phyloP scores from a whole-genome alignment of 2,888 invertebrate genomes.

The Brachyptera risi region DNA sequence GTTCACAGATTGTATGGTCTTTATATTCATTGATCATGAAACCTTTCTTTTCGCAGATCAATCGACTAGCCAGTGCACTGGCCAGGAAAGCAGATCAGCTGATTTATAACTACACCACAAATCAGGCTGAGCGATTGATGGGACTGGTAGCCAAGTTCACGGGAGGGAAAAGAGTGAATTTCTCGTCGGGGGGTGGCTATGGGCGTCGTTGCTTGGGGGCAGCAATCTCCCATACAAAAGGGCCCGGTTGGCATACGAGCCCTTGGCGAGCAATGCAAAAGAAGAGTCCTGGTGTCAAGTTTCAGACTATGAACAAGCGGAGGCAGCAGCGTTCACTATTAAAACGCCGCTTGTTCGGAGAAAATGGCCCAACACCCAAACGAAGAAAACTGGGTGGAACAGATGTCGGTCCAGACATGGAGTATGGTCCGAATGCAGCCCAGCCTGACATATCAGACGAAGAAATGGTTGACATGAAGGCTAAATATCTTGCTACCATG shows the following conservation, averaged over 20 bases:
- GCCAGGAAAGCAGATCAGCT: too few species aligned
- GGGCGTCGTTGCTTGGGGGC: slow-evolving; percentile 9
- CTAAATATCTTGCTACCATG: not conserved
- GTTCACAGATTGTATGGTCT: too few species aligned
- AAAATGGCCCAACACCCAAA: not conserved
- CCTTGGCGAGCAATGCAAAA: not conserved
- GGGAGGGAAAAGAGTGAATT: slow-evolving; percentile 19
- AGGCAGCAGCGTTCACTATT: not conserved
- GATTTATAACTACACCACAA: slow-evolving; percentile 1
- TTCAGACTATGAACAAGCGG: not conserved
- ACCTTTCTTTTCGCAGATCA: too few species aligned
- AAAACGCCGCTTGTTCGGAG: not conserved
- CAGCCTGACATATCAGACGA: not conserved
- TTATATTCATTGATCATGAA: too few species aligned
- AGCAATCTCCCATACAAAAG: slow-evolving; percentile 14
- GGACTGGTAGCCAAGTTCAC: slow-evolving; percentile 16
- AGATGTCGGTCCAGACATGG: not conserved
- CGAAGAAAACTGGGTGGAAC: not conserved
- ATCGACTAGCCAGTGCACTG: too few species aligned
- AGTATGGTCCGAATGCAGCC: not conserved
- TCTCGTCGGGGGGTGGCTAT: slow-evolving; percentile 3
- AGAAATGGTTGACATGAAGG: not conserved
- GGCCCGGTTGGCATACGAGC: slow-evolving; percentile 6
- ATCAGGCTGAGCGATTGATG: slow-evolving; percentile 15
- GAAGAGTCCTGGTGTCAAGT: not conserved